Evolutionary conservation across 2,888 invertebrate genomes (phyloP), one percentile per base, ranked within the genome.

Genomic region (Metellina segmentata): DNA sequence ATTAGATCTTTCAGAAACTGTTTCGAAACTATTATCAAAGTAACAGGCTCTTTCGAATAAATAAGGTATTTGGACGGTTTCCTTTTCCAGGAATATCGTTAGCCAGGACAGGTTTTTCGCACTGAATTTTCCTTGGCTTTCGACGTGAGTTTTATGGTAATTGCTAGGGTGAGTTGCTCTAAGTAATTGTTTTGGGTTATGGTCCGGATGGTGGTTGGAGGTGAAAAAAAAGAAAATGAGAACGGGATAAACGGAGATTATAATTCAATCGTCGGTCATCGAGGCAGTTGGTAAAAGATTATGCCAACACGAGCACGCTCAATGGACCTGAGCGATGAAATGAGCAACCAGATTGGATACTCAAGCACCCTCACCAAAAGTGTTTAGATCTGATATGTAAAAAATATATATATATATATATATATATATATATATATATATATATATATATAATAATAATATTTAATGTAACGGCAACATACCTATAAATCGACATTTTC

Each of bases 1-100:
- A 91, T 91, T 91, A 91, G 86, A 91, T 86, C 90, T 91, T 90
- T 91, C 85, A 61, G 69, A 48, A 34, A 34, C 34, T 34, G 34
- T 34, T 34, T 34, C 34, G 34, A 82, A 79, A 83, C 90, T 81
- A 90, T 85, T 90, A 90, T 90, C 83, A 16, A 81, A 81, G 85
- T 81, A 81, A 81, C 90, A 87, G 53, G 71, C 71, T 51, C 51
- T 71, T 71, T 52, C 79, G 51, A 52, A 85, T 90, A 90, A 90
- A 90, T 81, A 90, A 85, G 81, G 81, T 51, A 74, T 79, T 85
- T 74, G 48, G 74, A 74, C 48, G 48, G 16, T 75, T 61, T n/a
- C 69, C 77, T 89, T 82, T 75, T 74, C 87, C 34, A n/a, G 34
- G 77, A 82, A 90, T 70, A 52, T 81, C 85, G 77, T 91, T 81